Base-by-base conservation (phyloP, 2,797 vertebrate species). In the Scyliorhinus canicula region DNA sequence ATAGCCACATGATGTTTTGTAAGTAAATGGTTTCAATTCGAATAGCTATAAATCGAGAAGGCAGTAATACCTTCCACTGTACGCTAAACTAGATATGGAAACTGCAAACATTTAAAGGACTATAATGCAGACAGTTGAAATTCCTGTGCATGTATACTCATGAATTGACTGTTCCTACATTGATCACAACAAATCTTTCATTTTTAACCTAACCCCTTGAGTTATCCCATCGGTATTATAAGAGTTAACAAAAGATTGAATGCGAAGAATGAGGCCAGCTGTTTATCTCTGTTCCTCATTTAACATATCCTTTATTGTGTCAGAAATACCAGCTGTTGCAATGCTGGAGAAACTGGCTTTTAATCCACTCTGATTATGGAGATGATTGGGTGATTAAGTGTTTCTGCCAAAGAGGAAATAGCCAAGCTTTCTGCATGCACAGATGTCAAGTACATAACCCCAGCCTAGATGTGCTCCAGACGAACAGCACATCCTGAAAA, bases 311-410 rank as follows among this genome's bases (percentile, higher is more conserved):
- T 47, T 31, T 50, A 60, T 50, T 52, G 91, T 93, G 91, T 93
- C 91, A 50, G 91, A 93, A 69, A 69, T 69, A 50, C 63, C 91
- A 93, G 91, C 91, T 93, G 91, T 93, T 93, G 91, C 65, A 93
- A 24, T 4, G 4, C 44, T 1, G 35, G 65, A 71, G 28, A 93
- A 93, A 93, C 91, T 71, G 63, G 4, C 91, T 93, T 93, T 93
- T 93, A 93, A 93, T 93, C 91, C 65, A 93, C 91, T 93, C 91
- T 69, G 91, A 93, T 67, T 67, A 93, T 93, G 65, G 65, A 93
- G 91, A 93, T 93, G 91, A 71, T 69, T 50, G 91, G 91, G 91
- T 93, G 91, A 93, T 93, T 93, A 93, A 93, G 65, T 71, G 91
- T 67, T 40, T 71, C 28, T 93, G 91, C 91, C 91, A 93, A 93